These are phyloP conservation scores for Steinernema carpocapsae DNA, from an alignment of 2,888 invertebrate species.

Conservation along the genomic window DNA sequence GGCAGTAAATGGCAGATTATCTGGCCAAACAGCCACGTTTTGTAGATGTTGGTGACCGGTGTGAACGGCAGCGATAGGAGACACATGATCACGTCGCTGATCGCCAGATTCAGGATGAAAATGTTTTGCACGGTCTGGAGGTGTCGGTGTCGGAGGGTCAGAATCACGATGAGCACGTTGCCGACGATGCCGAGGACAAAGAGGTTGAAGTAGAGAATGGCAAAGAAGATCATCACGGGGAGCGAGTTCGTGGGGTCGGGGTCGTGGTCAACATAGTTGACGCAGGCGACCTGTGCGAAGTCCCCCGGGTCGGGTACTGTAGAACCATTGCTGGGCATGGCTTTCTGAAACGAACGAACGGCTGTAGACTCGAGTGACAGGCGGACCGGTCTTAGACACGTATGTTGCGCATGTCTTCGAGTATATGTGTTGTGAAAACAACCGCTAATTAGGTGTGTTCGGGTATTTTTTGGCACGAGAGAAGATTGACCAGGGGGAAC, in stretches of 20 bases:
- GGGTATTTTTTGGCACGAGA: not conserved
- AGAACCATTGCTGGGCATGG: not conserved
- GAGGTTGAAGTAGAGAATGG: constrained; percentile 58
- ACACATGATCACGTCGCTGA: constrained; percentile 90
- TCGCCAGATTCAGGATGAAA: constrained; percentile 91
- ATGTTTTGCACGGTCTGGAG: constrained; percentile 75
- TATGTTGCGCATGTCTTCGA: too few relatives aligned
- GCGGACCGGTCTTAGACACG: too few relatives aligned
- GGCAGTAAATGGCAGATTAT: constrained; percentile 88
- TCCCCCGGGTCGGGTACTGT: constrained; percentile 4
- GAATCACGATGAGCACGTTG: constrained; percentile 49
- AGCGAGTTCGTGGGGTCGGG: constrained; percentile 64
- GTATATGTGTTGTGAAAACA: too few relatives aligned
- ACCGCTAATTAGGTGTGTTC: not conserved
- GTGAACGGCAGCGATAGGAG: constrained; percentile 93
- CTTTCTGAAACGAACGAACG: not conserved
- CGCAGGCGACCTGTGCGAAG: constrained; percentile 39
- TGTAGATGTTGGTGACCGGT: constrained; percentile 87
- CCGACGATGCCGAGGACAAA: constrained; percentile 56
- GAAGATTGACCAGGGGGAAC: not conserved
- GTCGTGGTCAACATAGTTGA: constrained; percentile 55
- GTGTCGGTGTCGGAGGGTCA: constrained; percentile 48
- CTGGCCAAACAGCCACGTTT: constrained; percentile 87
- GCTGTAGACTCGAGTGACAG: too few relatives aligned
- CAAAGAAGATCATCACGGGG: constrained; percentile 56